phyloP scores from a whole-genome alignment of 1,140 invertebrate genomes.

The Drosophila navojoa region DNA sequence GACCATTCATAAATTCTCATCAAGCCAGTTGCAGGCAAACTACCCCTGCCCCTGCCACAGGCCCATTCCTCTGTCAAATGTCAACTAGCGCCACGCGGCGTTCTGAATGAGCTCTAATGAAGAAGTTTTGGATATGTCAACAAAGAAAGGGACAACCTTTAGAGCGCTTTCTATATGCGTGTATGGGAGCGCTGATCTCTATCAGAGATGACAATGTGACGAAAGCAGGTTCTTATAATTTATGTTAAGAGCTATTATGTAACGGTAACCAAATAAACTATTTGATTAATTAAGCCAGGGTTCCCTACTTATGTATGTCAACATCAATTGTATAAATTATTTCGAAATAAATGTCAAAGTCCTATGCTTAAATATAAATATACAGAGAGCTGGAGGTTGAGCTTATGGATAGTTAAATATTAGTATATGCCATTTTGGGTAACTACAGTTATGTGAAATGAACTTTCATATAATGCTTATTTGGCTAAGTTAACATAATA shows the following conservation, averaged over 20 bases:
- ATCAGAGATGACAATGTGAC: constrained; percentile 42
- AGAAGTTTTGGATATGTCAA: constrained; percentile 52
- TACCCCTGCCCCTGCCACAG: constrained; percentile 11
- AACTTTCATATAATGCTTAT: no score
- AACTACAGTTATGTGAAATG: no score
- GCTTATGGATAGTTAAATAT: no score
- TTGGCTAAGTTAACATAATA: no score
- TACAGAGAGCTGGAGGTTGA: no score
- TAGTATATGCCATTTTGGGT: no score
- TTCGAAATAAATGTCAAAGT: no score
- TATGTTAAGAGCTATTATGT: constrained; percentile 4
- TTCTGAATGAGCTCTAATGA: constrained; percentile 70
- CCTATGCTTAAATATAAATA: neutral
- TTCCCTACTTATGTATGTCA: constrained; percentile 16
- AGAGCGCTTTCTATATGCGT: constrained; percentile 1
- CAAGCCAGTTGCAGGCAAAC: constrained; percentile 29
- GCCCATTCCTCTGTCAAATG: constrained; percentile 66
- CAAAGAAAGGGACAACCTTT: constrained; percentile 44
- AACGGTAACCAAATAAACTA: constrained; percentile 1
- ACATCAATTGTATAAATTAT: constrained; percentile 17
- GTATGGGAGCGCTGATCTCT: constrained; percentile 13
- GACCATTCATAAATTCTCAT: constrained; percentile 72
- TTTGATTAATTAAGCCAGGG: constrained; percentile 25
- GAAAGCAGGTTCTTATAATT: constrained; percentile 22
- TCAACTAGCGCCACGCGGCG: constrained; percentile 79